phyloP scores from a whole-genome alignment of 2,797 vertebrate species.

The Xiphorhynchus erythropygius region DNA sequence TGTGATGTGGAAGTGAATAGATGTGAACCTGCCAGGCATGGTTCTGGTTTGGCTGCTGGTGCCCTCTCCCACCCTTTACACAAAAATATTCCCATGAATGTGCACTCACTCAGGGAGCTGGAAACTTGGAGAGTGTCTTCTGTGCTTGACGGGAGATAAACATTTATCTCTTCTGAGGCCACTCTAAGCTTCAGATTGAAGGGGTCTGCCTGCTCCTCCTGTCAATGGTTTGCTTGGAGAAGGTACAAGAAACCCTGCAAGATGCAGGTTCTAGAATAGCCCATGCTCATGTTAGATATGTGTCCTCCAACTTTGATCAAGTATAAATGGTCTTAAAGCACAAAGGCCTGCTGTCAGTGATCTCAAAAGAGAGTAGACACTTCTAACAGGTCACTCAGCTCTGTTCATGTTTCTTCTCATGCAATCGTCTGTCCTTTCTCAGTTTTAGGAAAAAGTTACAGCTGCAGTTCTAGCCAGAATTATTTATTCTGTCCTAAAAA shows the following conservation, averaged over 20 bases:
- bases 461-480: background rate
- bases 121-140: background rate
- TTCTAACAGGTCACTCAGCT: background rate
- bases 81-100: background rate
- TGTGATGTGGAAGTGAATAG: too few relatives aligned
- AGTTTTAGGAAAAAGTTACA: background rate
- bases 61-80: background rate
- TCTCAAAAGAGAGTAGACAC: background rate
- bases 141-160: background rate
- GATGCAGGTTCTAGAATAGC: background rate
- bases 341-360: background rate
- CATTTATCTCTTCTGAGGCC: background rate
- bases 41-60: background rate
- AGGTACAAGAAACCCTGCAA: background rate
- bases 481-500: background rate
- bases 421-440: background rate
- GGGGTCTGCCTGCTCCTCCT: background rate
- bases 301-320: background rate
- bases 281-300: background rate
- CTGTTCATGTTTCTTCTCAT: background rate
- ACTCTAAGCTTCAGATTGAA: background rate
- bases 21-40: background rate
- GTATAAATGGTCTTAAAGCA: background rate
- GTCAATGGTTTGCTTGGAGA: background rate
- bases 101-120: rapidly evolving